Evolutionary conservation across 2,888 invertebrate species (phyloP), one percentile per base, ranked within the genome.

Genomic region (Platypus cylindrus): DNA sequence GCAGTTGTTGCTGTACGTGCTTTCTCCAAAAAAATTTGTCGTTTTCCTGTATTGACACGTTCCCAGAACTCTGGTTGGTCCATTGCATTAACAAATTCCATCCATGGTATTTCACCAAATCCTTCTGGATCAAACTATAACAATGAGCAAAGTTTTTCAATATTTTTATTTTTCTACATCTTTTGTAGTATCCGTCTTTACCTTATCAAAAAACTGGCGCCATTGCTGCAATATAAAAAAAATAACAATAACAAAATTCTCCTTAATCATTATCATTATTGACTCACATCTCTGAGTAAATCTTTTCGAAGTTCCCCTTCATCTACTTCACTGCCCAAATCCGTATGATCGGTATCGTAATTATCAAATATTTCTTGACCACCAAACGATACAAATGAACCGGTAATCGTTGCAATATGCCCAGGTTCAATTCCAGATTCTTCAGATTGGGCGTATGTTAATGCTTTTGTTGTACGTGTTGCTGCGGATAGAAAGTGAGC

Each of bases 141-240:
- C n/a, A 7, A 13, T 12, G 11, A 17, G 8, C 29, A 16, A 24
- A 16, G 8, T 11, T 9, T 14, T 9, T 20, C n/a, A 11, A 22
- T 4, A n/a, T 9, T 26, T 32, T 37, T 12, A 7, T 26, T 3
- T 17, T 5, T 16, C 2, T n/a, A n/a, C 17, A n/a, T 27, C 12
- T 9, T 22, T 11, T 11, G n/a, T 1, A 15, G 18, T n/a, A n/a
- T n/a, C n/a, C n/a, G n/a, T 22, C 51, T 63, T 72, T 61, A 85
- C 85, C 71, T 79, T 78, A 62, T 87, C 87, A 57, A 87, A 87
- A 43, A 87, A 70, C 43, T 80, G 73, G 47, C 86, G 75, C 87
- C 87, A 87, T 82, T 84, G 85, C 86, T 87, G 70, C 42, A 73
- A n/a, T n/a, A n/a, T n/a, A n/a, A n/a, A n/a, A n/a, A n/a, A n/a